Evolutionary conservation across 2,888 invertebrate genomes (phyloP), one percentile per base, ranked within the genome.

Genomic region (Cremastinae sp.): DNA sequence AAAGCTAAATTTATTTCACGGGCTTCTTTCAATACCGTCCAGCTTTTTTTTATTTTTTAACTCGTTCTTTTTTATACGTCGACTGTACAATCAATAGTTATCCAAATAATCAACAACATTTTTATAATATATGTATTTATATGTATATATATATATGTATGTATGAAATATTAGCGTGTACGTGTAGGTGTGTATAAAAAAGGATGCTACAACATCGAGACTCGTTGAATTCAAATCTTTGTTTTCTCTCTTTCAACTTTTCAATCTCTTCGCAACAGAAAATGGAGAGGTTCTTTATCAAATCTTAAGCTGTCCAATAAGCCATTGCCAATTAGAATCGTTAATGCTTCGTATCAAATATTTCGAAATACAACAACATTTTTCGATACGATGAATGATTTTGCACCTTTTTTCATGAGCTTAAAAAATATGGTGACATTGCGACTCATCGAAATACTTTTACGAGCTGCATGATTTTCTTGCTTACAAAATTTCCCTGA

Each of bases 91-190:
- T 70, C 75, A 54, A 70, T 72, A 68, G 1, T 80, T 73, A 79
- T 78, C 78, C 70, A 65, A 83, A 78, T 70, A 79, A 80, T 79
- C 70, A 81, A 79, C 80, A 78, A 61, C 56, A 54, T 56, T 76
- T 69, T 51, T 62, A 58, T 38, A 38, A 41, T 41, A 58, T 68
- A 64, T 51, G 47, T 47, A 45, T 34, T 80, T 56, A 34, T 34
- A 56, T 36, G n/a, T 54, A 34, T 38, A 1, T 34, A 34, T 56
- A 14, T 12, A 41, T 49, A 20, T 62, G 16, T 38, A 38, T 51
- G 14, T 41, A 64, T 51, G 41, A 65, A 65, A 49, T 49, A 38
- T 62, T 14, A 22, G 53, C 22, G 41, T 65, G 38, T 53, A 22
- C 41, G 53, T 41, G 51, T 49, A 20, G 14, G 38, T 43, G 65